These are phyloP conservation scores for Colius striatus DNA, from an alignment of 2,113 vertebrate species.

Conservation along the genomic window DNA sequence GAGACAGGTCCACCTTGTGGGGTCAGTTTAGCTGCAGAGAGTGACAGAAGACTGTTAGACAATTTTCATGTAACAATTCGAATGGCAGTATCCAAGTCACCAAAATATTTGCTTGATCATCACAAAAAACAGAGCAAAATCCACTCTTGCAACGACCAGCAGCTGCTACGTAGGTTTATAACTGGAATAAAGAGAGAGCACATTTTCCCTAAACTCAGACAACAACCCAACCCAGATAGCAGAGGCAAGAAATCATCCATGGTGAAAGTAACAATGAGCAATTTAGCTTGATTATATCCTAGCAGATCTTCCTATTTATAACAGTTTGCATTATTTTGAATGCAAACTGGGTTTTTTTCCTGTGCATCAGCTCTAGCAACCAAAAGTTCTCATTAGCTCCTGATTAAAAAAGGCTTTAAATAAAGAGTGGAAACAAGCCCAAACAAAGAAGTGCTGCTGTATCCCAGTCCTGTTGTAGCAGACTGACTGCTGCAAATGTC, in stretches of 20 bases:
- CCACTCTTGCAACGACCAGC: not conserved
- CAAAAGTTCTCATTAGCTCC: conserved; percentile 42
- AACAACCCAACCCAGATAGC: not conserved
- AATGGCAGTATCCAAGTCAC: not conserved
- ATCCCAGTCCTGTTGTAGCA: not conserved
- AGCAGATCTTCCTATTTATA: conserved; percentile 42
- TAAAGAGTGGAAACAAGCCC: conserved; percentile 3
- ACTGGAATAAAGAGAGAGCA: not conserved
- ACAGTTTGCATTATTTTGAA: conserved; percentile 29
- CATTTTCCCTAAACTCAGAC: conserved; percentile 12
- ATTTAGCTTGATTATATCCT: conserved; percentile 56
- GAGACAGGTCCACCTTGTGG: not conserved
- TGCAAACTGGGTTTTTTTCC: not conserved
- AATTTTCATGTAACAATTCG: not conserved
- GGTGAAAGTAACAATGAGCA: conserved; percentile 37
- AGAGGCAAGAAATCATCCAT: conserved; percentile 35
- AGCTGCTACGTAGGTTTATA: not conserved
- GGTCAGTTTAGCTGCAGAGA: not conserved
- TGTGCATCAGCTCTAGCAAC: not conserved
- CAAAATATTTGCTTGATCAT: not conserved
- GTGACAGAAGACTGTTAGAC: not conserved
- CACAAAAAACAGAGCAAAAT: not conserved
- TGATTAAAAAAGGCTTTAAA: conserved; percentile 38
- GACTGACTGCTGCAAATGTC: conserved; percentile 5
- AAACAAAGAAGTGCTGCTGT: conserved; percentile 3